Conservation (phyloP, 1,140 invertebrate species). For the Zaprionus lachaisei region DNA sequence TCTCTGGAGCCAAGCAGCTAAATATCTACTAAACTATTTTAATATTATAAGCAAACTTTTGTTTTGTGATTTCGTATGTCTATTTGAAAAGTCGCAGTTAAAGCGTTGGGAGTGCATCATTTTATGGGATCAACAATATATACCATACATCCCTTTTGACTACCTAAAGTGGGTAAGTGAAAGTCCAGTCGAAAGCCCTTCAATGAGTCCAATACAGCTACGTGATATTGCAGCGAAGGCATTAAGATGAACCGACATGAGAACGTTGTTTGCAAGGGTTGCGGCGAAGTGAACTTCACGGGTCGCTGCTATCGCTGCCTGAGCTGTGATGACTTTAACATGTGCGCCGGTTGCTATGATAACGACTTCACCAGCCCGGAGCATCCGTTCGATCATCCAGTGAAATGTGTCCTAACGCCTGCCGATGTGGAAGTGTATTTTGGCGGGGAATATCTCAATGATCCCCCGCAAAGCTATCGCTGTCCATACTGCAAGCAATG, state of each 20-base stretch:
- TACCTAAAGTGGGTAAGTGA: conserved; percentile 26
- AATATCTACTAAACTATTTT: conserved; percentile 18
- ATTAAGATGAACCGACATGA: conserved; percentile 67
- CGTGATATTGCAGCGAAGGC: neutral
- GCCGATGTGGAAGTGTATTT: conserved; percentile 67
- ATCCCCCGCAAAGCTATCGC: conserved; percentile 70
- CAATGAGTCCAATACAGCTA: too few species aligned
- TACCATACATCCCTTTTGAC: neutral
- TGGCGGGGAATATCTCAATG: conserved; percentile 63
- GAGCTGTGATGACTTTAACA: conserved; percentile 55
- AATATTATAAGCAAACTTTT: conserved; percentile 17
- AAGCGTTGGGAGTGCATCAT: conserved; percentile 25
- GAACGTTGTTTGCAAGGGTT: conserved; percentile 57
- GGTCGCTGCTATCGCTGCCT: conserved; percentile 69
- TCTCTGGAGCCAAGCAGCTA: conserved; percentile 30
- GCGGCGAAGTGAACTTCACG: conserved; percentile 47
- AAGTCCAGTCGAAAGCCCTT: neutral
- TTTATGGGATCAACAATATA: conserved; percentile 20
- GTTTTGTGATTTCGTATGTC: conserved; percentile 38
- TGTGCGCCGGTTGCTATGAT: conserved; percentile 63
- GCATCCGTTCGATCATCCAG: conserved; percentile 72
- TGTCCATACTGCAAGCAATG: conserved; percentile 71
- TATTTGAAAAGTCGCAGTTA: conserved; percentile 17
- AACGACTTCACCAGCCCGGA: conserved; percentile 51
- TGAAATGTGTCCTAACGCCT: conserved; percentile 56